Evolutionary conservation across 2,113 vertebrate species (phyloP).

Genomic region (Copsychus sechellarum): DNA sequence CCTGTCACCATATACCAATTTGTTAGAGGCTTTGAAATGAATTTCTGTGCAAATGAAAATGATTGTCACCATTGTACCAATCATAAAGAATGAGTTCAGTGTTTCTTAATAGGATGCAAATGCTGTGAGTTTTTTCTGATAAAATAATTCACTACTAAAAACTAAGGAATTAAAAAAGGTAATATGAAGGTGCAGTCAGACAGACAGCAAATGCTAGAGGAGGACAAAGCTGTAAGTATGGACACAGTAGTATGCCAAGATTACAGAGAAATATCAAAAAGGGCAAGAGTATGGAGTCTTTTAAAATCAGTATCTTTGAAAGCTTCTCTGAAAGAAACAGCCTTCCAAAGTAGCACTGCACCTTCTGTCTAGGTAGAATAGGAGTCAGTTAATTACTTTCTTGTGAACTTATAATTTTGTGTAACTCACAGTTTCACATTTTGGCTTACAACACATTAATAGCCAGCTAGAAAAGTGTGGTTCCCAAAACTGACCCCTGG

Average conservation of each 20-base stretch:
- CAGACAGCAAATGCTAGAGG: background rate
- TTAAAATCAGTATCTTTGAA: background rate
- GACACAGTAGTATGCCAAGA: background rate
- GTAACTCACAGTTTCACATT: background rate
- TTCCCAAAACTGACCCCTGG: background rate
- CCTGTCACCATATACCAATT: background rate
- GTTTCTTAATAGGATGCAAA: conserved; percentile 30
- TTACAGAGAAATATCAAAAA: background rate
- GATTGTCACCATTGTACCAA: background rate
- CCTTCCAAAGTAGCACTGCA: background rate
- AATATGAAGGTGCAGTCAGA: background rate
- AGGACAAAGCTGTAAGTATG: background rate
- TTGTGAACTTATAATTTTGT: background rate
- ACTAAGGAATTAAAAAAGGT: background rate
- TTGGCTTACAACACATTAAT: background rate
- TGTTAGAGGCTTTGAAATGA: background rate
- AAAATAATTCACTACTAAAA: background rate
- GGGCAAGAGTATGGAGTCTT: background rate
- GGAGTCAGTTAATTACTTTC: background rate
- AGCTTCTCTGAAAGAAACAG: background rate
- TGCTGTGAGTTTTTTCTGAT: background rate
- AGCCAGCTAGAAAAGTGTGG: background rate
- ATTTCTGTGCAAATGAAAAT: conserved; percentile 31
- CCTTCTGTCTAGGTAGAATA: background rate
- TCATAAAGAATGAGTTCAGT: background rate